A percentile compares a stretch with the other conserved stretches of the same genome.
Evolutionary conservation across 2,113 vertebrate genomes (phyloP).

Genomic region (Pygoscelis adeliae): DNA sequence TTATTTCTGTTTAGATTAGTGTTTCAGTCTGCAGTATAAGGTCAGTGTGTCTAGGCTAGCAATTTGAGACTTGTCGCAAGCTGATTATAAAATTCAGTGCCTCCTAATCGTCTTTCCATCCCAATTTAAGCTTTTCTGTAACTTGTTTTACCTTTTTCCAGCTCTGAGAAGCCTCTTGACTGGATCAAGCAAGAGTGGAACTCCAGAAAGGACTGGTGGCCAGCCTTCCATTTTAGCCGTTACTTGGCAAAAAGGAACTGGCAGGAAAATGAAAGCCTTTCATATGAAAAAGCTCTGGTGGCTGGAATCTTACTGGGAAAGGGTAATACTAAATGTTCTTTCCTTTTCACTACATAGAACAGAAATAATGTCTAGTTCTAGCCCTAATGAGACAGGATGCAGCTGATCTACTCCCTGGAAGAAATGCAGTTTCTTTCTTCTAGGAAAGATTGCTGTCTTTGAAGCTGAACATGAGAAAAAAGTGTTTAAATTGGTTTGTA

Average conservation of each 20-base stretch:
- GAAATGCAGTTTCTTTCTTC: not conserved
- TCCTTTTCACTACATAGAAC: not conserved
- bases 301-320: conserved; percentile 73
- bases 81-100: not conserved
- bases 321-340: conserved; percentile 69
- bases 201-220: conserved; percentile 86
- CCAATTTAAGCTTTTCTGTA: not conserved
- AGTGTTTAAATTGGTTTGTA: not conserved
- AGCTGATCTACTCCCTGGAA: not conserved
- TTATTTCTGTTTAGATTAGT: not conserved
- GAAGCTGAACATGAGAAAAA: not conserved
- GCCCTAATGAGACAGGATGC: not conserved
- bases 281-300: conserved; percentile 79
- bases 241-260: conserved; percentile 79
- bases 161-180: conserved; percentile 38
- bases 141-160: not conserved
- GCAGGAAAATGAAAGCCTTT: conserved; percentile 67
- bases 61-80: not conserved
- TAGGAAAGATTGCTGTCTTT: not conserved
- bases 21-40: not conserved
- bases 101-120: not conserved
- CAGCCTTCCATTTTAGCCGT: conserved; percentile 84
- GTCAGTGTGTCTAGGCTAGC: not conserved
- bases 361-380: not conserved
- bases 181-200: conserved; percentile 79